phyloP scores from a whole-genome alignment of 2,113 vertebrate species.

The Patagioenas fasciata region DNA sequence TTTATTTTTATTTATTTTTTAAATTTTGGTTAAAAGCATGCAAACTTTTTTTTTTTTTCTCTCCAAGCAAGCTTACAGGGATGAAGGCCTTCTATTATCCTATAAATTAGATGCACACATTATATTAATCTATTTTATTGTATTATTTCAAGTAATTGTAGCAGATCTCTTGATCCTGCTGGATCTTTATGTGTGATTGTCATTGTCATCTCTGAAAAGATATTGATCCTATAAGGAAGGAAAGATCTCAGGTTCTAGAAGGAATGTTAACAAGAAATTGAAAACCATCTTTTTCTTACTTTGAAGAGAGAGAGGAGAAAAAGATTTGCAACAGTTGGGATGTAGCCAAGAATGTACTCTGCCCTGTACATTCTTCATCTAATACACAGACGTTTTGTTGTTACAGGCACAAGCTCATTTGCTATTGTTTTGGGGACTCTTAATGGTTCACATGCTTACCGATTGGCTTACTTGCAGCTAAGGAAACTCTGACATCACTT shows the following conservation, averaged over 20 bases:
- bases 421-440: not conserved
- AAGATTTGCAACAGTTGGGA: not conserved
- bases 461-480: accelerated
- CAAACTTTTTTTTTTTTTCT: not conserved
- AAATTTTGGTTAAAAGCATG: too few species aligned
- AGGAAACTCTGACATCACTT: not conserved
- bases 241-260: not conserved
- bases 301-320: not conserved
- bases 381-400: not conserved
- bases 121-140: not conserved
- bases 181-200: not conserved
- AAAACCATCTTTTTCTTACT: not conserved
- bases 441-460: not conserved
- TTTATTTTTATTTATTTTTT: not conserved
- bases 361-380: not conserved
- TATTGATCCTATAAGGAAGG: not conserved
- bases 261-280: not conserved
- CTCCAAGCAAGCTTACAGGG: not conserved
- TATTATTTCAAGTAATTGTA: not conserved
- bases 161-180: not conserved
- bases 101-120: not conserved
- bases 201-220: not conserved
- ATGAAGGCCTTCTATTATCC: not conserved
- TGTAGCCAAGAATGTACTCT: not conserved
- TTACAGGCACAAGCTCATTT: not conserved